Percentiles rank a stretch among this genome's conserved stretches.
phyloP scores from a whole-genome alignment of 2,797 vertebrate genomes.

The Lagodon rhomboides region DNA sequence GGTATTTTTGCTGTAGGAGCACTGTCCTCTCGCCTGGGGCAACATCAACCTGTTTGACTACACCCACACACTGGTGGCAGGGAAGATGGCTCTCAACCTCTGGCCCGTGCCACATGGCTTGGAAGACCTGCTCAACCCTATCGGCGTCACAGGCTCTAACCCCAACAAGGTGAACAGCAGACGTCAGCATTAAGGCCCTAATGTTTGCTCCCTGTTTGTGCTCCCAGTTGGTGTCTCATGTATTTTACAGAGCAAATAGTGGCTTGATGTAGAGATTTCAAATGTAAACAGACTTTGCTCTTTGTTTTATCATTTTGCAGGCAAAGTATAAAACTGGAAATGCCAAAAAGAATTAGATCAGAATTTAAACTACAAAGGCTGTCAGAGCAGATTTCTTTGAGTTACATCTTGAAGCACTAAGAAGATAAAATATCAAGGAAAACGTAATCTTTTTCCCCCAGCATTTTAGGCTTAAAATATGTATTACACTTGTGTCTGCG shows the following conservation, averaged over 20 bases:
- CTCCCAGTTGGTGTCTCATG: too few relatives aligned
- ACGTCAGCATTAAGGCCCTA: not conserved
- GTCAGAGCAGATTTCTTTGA: not conserved
- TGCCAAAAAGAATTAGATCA: not conserved
- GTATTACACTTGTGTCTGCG: slow-evolving; percentile 5
- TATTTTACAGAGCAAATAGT: not conserved
- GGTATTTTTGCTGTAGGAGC: slow-evolving; percentile 88
- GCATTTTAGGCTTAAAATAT: slow-evolving; percentile 11
- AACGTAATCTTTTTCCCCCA: not conserved
- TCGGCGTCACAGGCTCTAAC: slow-evolving; percentile 97
- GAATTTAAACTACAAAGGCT: not conserved
- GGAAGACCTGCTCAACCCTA: slow-evolving; percentile 97
- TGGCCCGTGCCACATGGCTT: slow-evolving; percentile 98
- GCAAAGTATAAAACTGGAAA: not conserved
- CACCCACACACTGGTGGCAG: slow-evolving; percentile 96
- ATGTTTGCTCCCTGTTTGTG: not conserved
- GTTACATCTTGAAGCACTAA: not conserved
- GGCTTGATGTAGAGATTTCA: not conserved
- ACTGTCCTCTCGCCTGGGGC: slow-evolving; percentile 98
- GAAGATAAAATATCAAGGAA: not conserved
- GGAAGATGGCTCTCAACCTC: slow-evolving; percentile 99
- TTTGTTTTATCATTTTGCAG: not conserved
- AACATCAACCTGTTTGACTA: slow-evolving; percentile 99
- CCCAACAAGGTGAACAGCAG: slow-evolving; percentile 92
- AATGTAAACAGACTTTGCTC: not conserved